A percentile compares a stretch with the other conserved stretches of the same genome.
These are phyloP conservation scores for Orthosia gracilis DNA, from an alignment of 2,888 invertebrate genomes.

Conservation along the genomic window DNA sequence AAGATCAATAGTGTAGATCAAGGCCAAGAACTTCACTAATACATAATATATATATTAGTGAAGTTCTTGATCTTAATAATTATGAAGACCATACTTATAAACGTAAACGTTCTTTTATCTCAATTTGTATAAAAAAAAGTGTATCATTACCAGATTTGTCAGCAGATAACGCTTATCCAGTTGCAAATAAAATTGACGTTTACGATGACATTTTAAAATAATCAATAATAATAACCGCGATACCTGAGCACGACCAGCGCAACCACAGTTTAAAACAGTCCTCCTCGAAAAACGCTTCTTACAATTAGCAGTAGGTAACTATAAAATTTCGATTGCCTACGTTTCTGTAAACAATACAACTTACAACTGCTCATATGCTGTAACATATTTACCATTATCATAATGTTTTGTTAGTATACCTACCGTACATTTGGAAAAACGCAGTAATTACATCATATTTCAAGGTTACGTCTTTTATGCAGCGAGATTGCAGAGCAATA, in stretches of 20 bases:
- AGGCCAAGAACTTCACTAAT: too few relatives aligned
- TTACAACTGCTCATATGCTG: conserved; percentile 28
- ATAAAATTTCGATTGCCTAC: neutral
- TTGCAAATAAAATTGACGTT: too few relatives aligned
- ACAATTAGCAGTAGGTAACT: conserved; percentile 5
- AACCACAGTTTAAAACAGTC: neutral
- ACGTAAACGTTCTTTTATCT: too few relatives aligned
- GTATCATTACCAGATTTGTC: too few relatives aligned
- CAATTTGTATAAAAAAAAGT: too few relatives aligned
- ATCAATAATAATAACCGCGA: too few relatives aligned
- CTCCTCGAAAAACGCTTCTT: neutral
- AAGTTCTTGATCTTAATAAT: neutral
- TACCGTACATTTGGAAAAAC: too few relatives aligned
- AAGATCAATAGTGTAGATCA: neutral
- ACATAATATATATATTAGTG: neutral
- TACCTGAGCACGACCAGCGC: neutral
- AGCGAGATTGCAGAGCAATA: neutral
- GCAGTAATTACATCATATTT: too few relatives aligned
- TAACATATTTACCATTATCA: too few relatives aligned
- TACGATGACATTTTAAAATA: too few relatives aligned
- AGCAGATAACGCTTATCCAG: too few relatives aligned
- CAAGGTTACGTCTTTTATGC: conserved; percentile 23
- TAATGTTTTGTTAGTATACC: too few relatives aligned
- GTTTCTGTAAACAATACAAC: neutral
- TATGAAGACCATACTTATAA: neutral